Base-by-base conservation (phyloP, 2,113 vertebrate genomes). In the Thamnaconus septentrionalis region DNA sequence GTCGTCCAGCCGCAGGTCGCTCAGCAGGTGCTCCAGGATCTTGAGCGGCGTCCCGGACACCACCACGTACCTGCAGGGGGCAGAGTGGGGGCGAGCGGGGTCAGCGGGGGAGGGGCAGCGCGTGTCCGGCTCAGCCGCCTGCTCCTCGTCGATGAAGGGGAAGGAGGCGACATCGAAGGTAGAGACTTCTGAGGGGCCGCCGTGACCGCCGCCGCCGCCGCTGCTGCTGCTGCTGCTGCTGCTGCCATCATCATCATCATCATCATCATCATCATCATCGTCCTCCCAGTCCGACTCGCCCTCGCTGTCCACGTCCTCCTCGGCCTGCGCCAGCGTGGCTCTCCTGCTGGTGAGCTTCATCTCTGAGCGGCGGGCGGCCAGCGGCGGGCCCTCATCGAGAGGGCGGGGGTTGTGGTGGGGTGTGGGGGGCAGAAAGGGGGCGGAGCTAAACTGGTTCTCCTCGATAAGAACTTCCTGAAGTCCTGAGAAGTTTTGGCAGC, bases 11-110 rank as follows among this genome's bases (percentile, higher is more conserved):
- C 95, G 93, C 82, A 98, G 92, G 87, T 96, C 95, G 74, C 96
- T 95, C 59, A 98, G 88, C 58, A 98, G 94, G 77, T 98, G 96
- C 91, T 98, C 96, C 91, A 98, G 87, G 90, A 98, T 98, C 90
- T 98, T 98, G 79, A 98, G 95, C 0, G 97, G 96, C 4, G 97
- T 98, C 65, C 96, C 96, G 0, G 97, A 96, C 84, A 98, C 96
- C 82, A 98, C 97, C 84, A 97, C 93, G 10, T 98, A 98, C 93
- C 97, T 98, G 91, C 91, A 92, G 84, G 85, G 82, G 0, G 94
- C 94, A 84, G 91, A 93, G 12, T 87, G 87, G 9, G 56, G 60
- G 76, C 90, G 93, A 68, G 92, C 93, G 70, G 95, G 92, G 0
- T 94, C 93, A 58, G 86, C 91, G 10, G 93, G 92, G 79, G 65